Evolutionary conservation across 2,113 vertebrate species (phyloP).

Genomic region (Trogon surrucura): DNA sequence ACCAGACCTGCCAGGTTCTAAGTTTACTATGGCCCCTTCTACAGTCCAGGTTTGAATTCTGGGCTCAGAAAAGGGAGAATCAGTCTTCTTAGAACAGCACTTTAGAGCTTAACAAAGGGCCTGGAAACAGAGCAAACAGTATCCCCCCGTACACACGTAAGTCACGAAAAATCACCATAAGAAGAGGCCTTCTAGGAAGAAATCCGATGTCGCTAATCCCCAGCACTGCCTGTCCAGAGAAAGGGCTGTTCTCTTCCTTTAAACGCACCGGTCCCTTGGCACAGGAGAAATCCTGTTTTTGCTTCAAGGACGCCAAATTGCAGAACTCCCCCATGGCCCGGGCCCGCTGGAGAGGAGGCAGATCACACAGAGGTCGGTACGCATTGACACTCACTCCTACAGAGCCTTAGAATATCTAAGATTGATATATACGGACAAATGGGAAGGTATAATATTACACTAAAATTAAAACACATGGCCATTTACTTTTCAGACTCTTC

Average conservation of each 20-base stretch:
- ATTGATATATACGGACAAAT: constrained; percentile 11
- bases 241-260: not conserved
- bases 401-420: not conserved
- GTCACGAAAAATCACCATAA: not conserved
- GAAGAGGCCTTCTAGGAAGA: not conserved
- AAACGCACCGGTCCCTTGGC: not conserved
- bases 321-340: not conserved
- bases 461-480: constrained; percentile 58
- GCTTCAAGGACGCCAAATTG: not conserved
- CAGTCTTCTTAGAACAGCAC: not conserved
- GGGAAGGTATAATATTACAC: constrained; percentile 24
- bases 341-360: not conserved
- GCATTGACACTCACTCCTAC: not conserved
- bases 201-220: not conserved
- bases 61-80: not conserved
- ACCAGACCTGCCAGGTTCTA: constrained; percentile 8
- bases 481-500: constrained; percentile 56
- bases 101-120: not conserved
- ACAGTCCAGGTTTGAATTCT: not conserved
- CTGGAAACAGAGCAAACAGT: not conserved
- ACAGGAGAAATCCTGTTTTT: not conserved
- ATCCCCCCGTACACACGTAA: not conserved
- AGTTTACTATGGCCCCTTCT: not conserved
- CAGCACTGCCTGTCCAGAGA: not conserved
- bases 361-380: fast-evolving